Conservation (phyloP, 2,113 vertebrate genomes). For the Larimichthys crocea region DNA sequence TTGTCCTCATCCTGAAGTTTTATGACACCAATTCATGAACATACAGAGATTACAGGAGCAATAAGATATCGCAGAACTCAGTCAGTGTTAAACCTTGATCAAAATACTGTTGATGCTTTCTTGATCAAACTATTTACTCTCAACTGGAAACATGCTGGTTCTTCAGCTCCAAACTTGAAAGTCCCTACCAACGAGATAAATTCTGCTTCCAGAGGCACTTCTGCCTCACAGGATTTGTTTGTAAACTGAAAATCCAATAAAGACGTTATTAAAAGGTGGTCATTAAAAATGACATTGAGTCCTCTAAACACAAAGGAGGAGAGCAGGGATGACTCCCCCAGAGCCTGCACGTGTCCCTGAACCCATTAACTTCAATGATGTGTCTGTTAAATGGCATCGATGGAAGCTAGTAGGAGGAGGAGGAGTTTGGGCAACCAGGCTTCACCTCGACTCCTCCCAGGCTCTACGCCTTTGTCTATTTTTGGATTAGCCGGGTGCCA, state of each 20-base stretch:
- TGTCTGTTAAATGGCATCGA: constrained; percentile 25
- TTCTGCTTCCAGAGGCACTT: background rate
- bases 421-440: no score
- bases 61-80: no score
- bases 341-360: background rate
- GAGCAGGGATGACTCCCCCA: background rate
- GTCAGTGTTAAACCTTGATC: no score
- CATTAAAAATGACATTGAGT: constrained; percentile 34
- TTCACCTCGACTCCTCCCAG: no score
- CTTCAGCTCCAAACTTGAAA: background rate
- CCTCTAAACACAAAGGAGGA: constrained; percentile 12
- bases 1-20: no score
- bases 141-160: background rate
- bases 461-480: no score
- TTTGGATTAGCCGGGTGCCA: no score
- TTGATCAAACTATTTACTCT: no score
- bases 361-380: constrained; percentile 53
- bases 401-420: constrained; percentile 14
- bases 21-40: no score
- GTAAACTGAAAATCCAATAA: constrained; percentile 38
- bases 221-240: constrained; percentile 11
- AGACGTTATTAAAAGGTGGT: constrained; percentile 16
- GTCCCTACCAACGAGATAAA: background rate
- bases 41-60: no score
- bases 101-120: no score